Conservation (phyloP, 2,113 vertebrate genomes). For the Embiotoca jacksoni region DNA sequence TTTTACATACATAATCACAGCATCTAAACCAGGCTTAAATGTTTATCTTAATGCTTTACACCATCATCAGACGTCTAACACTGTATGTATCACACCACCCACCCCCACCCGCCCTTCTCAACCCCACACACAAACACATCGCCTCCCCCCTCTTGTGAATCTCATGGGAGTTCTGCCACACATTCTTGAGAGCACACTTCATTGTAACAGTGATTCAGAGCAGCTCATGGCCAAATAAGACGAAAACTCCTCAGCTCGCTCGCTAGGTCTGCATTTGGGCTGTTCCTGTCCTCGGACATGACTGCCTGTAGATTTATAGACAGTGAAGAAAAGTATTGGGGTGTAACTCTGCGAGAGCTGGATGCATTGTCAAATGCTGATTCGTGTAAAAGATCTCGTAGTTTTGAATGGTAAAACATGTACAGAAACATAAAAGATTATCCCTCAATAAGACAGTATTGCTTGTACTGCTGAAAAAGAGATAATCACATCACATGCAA, state of each 20-base stretch:
- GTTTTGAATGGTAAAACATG: no score
- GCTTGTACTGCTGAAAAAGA: no score
- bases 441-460: no score
- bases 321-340: background rate
- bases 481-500: no score
- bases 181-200: slow-evolving; percentile 77
- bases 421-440: no score
- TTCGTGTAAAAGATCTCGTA: no score
- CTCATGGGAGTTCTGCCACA: slow-evolving; percentile 57
- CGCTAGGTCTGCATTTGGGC: background rate
- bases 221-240: slow-evolving; percentile 78
- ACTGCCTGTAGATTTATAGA: slow-evolving; percentile 5
- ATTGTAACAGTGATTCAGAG: slow-evolving; percentile 64
- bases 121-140: slow-evolving; percentile 6
- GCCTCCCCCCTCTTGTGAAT: slow-evolving; percentile 21
- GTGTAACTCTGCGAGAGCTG: background rate
- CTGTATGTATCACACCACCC: background rate
- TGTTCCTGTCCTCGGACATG: slow-evolving; percentile 4
- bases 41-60: slow-evolving; percentile 11
- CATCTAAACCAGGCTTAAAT: background rate
- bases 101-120: background rate
- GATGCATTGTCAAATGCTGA: no score
- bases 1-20: background rate
- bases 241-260: slow-evolving; percentile 37
- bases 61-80: background rate